Evolutionary conservation across 2,888 invertebrate species (phyloP), one percentile per base, ranked within the genome.

Genomic region (Caenorhabditis afra): DNA sequence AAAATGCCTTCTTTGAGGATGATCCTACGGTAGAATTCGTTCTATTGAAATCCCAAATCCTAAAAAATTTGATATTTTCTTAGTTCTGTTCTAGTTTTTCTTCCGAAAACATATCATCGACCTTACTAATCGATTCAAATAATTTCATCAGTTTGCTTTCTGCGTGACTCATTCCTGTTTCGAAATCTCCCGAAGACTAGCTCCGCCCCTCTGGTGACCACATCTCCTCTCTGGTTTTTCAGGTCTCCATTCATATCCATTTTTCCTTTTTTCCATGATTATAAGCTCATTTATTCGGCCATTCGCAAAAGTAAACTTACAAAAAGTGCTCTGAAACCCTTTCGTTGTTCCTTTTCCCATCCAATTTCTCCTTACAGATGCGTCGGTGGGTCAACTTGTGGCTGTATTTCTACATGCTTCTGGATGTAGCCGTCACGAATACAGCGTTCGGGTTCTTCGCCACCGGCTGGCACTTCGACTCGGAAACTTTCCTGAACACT

Each of bases 371-470:
- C 3, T 50, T 71, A 8, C 35, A 71, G 71, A 71, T 71, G 71
- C 62, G 44, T 16, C 49, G 71, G 41, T 71, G 71, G 62, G 47
- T 71, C 22, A 64, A 71, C 23, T 44, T 55, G 10, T 71, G 55
- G 1, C 64, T 71, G 11, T 71, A 71, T 50, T 39, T 71, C 0
- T 74, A 74, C 22, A 55, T 81, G 45, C 37, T 81, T 23, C n/a
- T 79, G 41, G 84, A 84, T 58, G 47, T 79, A 8, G 68, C 45
- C 47, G 37, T 81, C 53, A 81, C 84, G 4, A 74, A 79, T 11
- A 16, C 84, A 1, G 66, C 78, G 16, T 74, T 84, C 20, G 86
- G 82, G 0, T 81, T 79, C 62, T 86, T 77, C 47, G 47, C 77
- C 1, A 23, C 65, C 2, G 66, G 74, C 5, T 79, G 76, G 58